Conservation (phyloP, 2,888 invertebrate species). For the Orthosia gothica region DNA sequence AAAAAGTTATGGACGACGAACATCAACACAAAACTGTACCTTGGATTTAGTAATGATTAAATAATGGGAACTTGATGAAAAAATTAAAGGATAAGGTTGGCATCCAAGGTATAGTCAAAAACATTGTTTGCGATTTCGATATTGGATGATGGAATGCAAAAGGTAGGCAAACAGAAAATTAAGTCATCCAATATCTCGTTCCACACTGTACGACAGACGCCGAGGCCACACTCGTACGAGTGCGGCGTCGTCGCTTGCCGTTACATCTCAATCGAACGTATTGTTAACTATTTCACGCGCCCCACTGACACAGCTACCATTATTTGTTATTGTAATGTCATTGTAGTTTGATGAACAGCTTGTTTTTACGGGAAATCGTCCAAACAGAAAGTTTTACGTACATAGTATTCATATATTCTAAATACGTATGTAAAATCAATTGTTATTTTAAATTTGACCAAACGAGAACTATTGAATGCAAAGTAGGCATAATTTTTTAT, state of each 20-base stretch:
- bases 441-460: neutral
- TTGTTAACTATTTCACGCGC: constrained; percentile 71
- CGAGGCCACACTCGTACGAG: constrained; percentile 49
- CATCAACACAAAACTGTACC: constrained; percentile 65
- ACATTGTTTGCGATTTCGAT: constrained; percentile 76
- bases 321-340: constrained; percentile 65
- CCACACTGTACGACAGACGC: constrained; percentile 59
- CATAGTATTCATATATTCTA: neutral
- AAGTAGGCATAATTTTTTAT: neutral
- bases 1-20: constrained; percentile 47
- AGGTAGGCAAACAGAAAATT: constrained; percentile 45
- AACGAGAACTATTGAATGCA: neutral
- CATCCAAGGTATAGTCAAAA: constrained; percentile 70
- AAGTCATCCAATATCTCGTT: constrained; percentile 71
- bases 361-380: constrained; percentile 23
- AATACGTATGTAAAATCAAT: neutral
- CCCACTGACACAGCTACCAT: constrained; percentile 75
- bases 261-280: constrained; percentile 67
- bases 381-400: constrained; percentile 5
- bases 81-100: constrained; percentile 27
- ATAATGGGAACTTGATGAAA: constrained; percentile 11
- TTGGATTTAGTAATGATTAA: constrained; percentile 59
- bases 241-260: constrained; percentile 61
- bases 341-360: constrained; percentile 30
- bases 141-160: constrained; percentile 71